Percentiles rank a stretch among this genome's conserved stretches.
These are phyloP conservation scores for Darevskia nairensis DNA, from an alignment of 2,797 vertebrate species.

Conservation along the genomic window DNA sequence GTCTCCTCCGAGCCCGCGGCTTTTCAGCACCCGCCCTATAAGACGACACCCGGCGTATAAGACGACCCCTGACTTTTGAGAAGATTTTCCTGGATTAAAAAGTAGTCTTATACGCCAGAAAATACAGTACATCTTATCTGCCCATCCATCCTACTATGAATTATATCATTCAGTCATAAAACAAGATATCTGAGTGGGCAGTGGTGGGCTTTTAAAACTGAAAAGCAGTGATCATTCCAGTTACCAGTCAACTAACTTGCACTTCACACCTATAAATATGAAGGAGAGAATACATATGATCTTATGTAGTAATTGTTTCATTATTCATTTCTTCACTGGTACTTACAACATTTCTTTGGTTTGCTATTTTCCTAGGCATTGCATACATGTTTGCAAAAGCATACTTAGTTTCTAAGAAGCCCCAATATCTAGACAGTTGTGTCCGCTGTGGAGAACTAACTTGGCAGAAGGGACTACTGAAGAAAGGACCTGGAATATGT, in stretches of 20 bases:
- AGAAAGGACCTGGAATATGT: slow-evolving; percentile 92
- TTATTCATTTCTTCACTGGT: not conserved
- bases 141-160: no score
- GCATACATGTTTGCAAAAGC: slow-evolving; percentile 92
- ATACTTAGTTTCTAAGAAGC: slow-evolving; percentile 90
- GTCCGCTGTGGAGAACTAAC: slow-evolving; percentile 89
- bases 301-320: not conserved
- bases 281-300: not conserved
- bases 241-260: not conserved
- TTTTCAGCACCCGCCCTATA: no score
- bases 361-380: slow-evolving; percentile 82
- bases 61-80: no score
- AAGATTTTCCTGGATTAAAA: no score
- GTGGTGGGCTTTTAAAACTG: not conserved
- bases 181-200: not conserved
- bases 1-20: no score
- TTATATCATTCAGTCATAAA: not conserved
- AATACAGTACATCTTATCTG: no score
- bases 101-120: no score
- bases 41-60: no score
- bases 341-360: slow-evolving; percentile 21
- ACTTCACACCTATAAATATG: not conserved
- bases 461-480: slow-evolving; percentile 90
- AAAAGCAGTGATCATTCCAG: not conserved
- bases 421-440: slow-evolving; percentile 90